phyloP scores from a whole-genome alignment of 2,113 vertebrate species.

The Nymphicus hollandicus region DNA sequence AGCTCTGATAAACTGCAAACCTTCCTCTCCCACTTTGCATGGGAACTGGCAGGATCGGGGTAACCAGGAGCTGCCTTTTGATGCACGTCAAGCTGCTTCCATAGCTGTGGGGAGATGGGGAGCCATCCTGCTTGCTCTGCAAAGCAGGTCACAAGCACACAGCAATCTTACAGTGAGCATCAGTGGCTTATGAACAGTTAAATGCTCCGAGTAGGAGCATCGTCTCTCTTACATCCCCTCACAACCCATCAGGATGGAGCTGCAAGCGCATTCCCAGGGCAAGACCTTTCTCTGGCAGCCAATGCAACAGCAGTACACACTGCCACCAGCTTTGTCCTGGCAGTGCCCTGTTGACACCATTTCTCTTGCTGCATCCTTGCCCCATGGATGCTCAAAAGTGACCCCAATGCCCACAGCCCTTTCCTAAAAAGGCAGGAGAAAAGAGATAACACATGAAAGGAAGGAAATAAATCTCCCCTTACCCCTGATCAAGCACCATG shows the following conservation, averaged over 20 bases:
- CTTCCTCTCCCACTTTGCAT: background rate
- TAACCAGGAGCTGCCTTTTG: background rate
- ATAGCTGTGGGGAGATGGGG: background rate
- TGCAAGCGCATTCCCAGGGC: background rate
- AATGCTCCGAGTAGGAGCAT: background rate
- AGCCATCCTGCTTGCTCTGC: background rate
- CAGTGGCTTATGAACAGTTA: background rate
- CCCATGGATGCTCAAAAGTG: background rate
- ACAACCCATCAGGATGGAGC: background rate
- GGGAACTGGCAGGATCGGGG: background rate
- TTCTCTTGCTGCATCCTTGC: background rate
- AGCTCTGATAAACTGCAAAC: background rate
- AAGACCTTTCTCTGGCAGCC: background rate
- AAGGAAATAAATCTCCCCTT: background rate
- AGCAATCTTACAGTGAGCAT: background rate
- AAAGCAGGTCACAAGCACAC: background rate
- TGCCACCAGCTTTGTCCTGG: background rate
- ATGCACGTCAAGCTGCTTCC: background rate
- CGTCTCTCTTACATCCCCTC: background rate
- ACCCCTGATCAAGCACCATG: background rate
- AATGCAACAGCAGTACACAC: accelerated
- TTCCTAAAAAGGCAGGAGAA: background rate
- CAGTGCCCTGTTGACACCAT: background rate
- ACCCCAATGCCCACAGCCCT: background rate
- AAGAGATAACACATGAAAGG: background rate